These are phyloP conservation scores for Nothura maculosa DNA, from an alignment of 2,797 vertebrate genomes.

Conservation along the genomic window DNA sequence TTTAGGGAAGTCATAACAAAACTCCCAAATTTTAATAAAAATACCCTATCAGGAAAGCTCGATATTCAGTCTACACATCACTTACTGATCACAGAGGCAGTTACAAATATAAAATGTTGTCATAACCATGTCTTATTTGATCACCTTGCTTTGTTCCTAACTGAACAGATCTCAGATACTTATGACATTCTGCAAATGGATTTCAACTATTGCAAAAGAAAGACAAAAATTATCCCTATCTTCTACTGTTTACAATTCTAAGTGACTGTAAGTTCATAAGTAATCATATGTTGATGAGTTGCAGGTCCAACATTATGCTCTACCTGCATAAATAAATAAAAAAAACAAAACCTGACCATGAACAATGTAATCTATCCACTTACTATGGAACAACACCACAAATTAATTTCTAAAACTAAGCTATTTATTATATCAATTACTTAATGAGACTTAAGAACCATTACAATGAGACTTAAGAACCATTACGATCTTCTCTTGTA, in stretches of 20 bases:
- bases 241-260: neutral
- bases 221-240: neutral
- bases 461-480: neutral
- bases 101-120: neutral
- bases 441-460: neutral
- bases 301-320: neutral
- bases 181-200: neutral
- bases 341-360: fast-evolving
- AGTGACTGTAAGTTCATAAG: neutral
- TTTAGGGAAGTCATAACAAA: neutral
- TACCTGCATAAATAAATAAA: neutral
- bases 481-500: neutral
- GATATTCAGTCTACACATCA: neutral
- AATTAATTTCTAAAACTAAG: neutral
- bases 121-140: neutral
- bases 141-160: neutral
- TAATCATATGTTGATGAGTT: neutral
- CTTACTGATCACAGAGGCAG: neutral
- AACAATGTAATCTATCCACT: neutral
- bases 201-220: neutral
- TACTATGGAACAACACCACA: neutral
- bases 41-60: neutral
- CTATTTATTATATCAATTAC: neutral
- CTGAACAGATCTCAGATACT: neutral
- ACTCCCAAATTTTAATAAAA: neutral